Base-by-base conservation (phyloP, 35 echinoderm and acorn worm species). In the Chiridota heheva region DNA sequence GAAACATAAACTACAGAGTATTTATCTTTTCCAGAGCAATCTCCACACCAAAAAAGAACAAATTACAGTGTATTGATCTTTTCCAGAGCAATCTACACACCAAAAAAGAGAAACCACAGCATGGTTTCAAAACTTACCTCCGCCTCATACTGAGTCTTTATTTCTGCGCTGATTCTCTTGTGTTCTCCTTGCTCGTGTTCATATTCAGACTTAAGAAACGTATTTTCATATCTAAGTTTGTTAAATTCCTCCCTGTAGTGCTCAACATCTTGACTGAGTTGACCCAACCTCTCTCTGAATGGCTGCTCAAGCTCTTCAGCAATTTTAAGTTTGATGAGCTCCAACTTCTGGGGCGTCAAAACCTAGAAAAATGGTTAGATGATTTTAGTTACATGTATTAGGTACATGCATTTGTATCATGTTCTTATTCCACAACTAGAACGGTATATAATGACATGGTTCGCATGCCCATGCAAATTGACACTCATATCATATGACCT, bases 181-280 rank as follows among this genome's bases (percentile, higher is more conserved):
- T 73, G 75, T 65, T 91, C 94, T 5, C 76, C 62, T 37, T 91
- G 78, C 17, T 90, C 89, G 29, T 97, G 94, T 67, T 97, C 94
- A 77, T 88, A 97, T 67, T 97, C 94, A 7, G 88, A 91, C 59
- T 97, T 91, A 0, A 91, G 41, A 59, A 97, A 91, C 35, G 89
- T 91, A 75, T 97, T 61, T 73, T 91, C 88, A 32, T 97, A 97
- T 7, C 94, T 77, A 16, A 97, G 88, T 81, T 97, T 97, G 82
- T 97, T 97, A 60, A 82, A 97, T 20, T 87, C 94, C 31, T 44
- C 86, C 10, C 94, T 57, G 47, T 83, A 97, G 35, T 91, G 84
- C 22, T 97, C 94, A 5, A 97, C 47, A 46, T 97, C 94, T 12
- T 76, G 53, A 20, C 82, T 78, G 41, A 97, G 55, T 70, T 91